Base-by-base conservation (phyloP, 2,113 vertebrate species). In the Cyanoramphus novaezelandiae region DNA sequence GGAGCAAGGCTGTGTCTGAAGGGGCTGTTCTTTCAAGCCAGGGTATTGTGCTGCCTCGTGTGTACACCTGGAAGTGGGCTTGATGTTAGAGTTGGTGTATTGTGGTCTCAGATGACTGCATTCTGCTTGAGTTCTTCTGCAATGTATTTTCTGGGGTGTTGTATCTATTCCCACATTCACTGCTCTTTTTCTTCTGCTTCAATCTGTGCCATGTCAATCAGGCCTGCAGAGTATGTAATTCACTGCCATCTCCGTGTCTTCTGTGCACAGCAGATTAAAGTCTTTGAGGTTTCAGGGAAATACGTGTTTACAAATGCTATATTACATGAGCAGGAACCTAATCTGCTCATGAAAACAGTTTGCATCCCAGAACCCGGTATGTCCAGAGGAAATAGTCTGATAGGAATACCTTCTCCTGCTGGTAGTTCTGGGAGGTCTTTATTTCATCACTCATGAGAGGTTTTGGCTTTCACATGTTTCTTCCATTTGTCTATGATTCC, bases 371-470 rank as follows among this genome's bases (percentile, higher is more conserved):
- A 92, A 83, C 11, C 37, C 16, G 17, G 18, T 72, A 78, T 13
- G 21, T 57, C 74, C 86, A 79, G 69, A 80, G 76, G 69, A 86
- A 88, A 79, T 1, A 79, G 69, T 57, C 43, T 75, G 39, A 71
- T 41, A 84, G 50, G 28, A 92, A 82, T 50, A 87, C 62, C 33
- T 92, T 74, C 35, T 90, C 33, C 74, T 78, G 33, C 69, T 84
- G 72, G 52, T 91, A 67, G 47, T 89, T 91, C 74, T 76, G 81
- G 76, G 74, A 91, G 47, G 69, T 85, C 65, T 93, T 93, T 78
- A 82, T 92, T 95, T 95, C 81, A 76, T 84, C 77, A 62, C 47
- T 69, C 43, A 23, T 0, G 2, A 50, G 60, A 83, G 50, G 68
- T 39, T 92, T 94, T 86, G 60, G 47, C 46, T 93, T 95, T 86